Evolutionary conservation across 2,888 invertebrate species (phyloP), one percentile per base, ranked within the genome.

Genomic region (Spisula subtruncata): DNA sequence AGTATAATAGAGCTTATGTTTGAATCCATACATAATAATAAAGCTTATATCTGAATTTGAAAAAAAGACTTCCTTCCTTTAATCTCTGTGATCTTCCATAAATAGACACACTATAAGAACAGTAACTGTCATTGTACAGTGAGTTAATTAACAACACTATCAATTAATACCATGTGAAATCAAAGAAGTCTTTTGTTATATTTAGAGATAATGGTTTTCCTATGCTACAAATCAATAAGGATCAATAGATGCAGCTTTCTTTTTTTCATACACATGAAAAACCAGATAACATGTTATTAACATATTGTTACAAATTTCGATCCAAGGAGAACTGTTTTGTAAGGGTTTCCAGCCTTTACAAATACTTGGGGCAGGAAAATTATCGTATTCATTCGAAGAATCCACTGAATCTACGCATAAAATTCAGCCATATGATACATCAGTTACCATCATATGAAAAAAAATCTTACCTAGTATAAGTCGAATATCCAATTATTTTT

Each of bases 401-500:
- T 25, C 12, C 25, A 25, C 60, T 6, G 25, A n/a, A 66, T 25
- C 2, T 66, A 66, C 12, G 8, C 5, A 60, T n/a, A 20, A 60
- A 10, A 51, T 16, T 16, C 12, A 51, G 51, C 51, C 12, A 51
- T 51, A 51, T 16, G 14, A 51, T 51, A 12, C 51, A 51, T 5
- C 41, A 54, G 18, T 6, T 25, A 25, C 25, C n/a, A 25, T 66
- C n/a, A 25, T 25, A n/a, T 8, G 25, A 66, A 25, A 66, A 25
- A 66, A 4, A 66, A n/a, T 25, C 60, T 66, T 66, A 66, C 60
- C 60, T 66, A 25, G 8, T 25, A 66, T 1, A 25, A 66, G 60
- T 66, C 8, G 35, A 75, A 75, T 75, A 75, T 75, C 75, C 75
- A 75, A 32, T 75, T 71, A 35, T 75, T 14, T 75, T 25, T 75